Evolutionary conservation across 2,888 invertebrate species (phyloP).

Genomic region (Hydroisotoma schaefferi): DNA sequence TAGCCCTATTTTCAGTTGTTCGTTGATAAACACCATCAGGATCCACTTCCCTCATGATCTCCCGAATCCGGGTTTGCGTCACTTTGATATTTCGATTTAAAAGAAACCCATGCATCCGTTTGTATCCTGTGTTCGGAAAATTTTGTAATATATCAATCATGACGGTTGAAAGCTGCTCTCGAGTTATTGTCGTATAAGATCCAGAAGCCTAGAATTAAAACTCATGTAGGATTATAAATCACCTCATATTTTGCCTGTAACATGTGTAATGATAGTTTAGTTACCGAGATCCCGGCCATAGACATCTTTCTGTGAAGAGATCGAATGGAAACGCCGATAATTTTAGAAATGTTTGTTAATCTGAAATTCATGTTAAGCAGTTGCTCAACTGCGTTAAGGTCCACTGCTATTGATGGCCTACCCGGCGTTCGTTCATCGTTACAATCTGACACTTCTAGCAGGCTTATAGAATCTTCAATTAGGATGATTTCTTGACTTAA

Average conservation of each 20-base stretch:
- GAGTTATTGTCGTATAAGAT: neutral
- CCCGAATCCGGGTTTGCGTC: constrained; percentile 8
- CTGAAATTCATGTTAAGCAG: constrained; percentile 16
- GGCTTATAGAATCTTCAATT: too few species aligned
- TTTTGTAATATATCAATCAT: neutral
- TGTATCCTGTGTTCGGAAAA: constrained; percentile 35
- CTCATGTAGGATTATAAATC: neutral
- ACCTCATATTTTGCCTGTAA: neutral
- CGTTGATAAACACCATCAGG: constrained; percentile 29
- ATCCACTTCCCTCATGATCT: constrained; percentile 23
- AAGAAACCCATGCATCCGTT: constrained; percentile 32
- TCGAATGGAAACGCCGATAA: constrained; percentile 2
- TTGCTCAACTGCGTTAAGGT: constrained; percentile 1
- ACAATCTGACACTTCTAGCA: too few species aligned
- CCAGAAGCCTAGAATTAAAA: neutral
- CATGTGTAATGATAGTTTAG: neutral
- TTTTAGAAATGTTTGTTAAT: constrained; percentile 12
- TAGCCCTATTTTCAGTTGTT: constrained; percentile 20
- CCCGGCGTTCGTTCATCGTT: neutral
- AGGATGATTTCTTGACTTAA: too few species aligned
- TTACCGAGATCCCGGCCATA: constrained; percentile 6
- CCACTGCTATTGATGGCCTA: constrained; percentile 9
- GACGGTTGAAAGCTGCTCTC: neutral
- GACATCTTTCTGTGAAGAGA: constrained; percentile 12
- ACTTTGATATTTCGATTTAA: constrained; percentile 12